Percentiles rank a stretch among this genome's conserved stretches.
Conservation (phyloP, 2,888 invertebrate genomes). For the Aplocera efformata region DNA sequence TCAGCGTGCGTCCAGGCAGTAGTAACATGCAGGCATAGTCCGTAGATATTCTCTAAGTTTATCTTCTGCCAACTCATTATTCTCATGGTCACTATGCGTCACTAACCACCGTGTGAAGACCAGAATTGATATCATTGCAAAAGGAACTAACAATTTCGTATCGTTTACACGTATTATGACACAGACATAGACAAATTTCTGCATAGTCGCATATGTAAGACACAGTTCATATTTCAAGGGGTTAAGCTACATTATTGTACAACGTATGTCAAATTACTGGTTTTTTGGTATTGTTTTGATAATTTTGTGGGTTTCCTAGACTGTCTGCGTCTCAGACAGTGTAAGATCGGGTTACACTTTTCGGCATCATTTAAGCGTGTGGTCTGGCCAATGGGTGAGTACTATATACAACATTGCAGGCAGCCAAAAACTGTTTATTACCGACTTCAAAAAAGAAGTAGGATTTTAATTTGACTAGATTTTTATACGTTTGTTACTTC, state of each 20-base stretch:
- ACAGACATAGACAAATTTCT: conserved; percentile 19
- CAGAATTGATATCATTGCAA: conserved; percentile 52
- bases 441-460: too few relatives aligned
- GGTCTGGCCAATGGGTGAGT: too few relatives aligned
- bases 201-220: background rate
- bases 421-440: too few relatives aligned
- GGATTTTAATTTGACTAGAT: too few relatives aligned
- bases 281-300: background rate
- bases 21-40: too few relatives aligned
- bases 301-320: conserved; percentile 10
- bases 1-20: too few relatives aligned
- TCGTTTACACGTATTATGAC: conserved; percentile 27
- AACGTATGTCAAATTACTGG: background rate
- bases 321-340: conserved; percentile 5
- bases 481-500: too few relatives aligned
- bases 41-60: too few relatives aligned
- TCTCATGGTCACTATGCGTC: conserved; percentile 13
- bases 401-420: too few relatives aligned
- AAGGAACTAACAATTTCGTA: conserved; percentile 55
- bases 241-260: background rate
- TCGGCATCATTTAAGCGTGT: too few relatives aligned
- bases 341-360: too few relatives aligned
- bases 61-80: too few relatives aligned
- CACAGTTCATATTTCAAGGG: background rate
- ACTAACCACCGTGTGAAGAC: conserved; percentile 24